phyloP scores from a whole-genome alignment of 2,888 invertebrate genomes.

The Lasioglossum figueresi region DNA sequence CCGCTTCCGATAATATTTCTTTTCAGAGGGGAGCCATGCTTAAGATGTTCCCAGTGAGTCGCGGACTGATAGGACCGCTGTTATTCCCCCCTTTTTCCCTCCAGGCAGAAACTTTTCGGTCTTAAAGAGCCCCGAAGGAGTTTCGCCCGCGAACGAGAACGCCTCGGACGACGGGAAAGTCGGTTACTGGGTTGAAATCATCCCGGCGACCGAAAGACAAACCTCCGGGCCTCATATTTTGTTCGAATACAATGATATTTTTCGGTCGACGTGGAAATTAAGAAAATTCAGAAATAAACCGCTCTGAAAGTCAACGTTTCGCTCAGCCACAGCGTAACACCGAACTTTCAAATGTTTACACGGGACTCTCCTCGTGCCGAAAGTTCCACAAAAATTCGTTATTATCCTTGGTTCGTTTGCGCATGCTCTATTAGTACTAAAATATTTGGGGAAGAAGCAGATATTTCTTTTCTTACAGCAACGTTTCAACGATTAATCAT shows the following conservation, averaged over 20 bases:
- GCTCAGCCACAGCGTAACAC: background rate
- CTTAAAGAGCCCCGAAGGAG: conserved; percentile 55
- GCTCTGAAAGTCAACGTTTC: background rate
- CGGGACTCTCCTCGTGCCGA: background rate
- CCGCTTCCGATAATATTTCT: conserved; percentile 55
- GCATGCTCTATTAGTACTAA: too few species aligned
- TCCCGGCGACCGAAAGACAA: conserved; percentile 60
- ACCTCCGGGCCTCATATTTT: conserved; percentile 12
- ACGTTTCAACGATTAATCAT: too few species aligned
- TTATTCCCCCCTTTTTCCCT: conserved; percentile 56
- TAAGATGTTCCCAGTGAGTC: conserved; percentile 52
- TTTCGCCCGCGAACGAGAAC: conserved; percentile 30
- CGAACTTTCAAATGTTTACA: background rate
- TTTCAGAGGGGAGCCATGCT: conserved; percentile 33
- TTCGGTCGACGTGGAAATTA: background rate
- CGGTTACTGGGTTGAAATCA: conserved; percentile 69
- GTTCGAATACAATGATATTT: background rate
- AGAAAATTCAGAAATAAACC: background rate
- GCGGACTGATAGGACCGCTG: conserved; percentile 51
- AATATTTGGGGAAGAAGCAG: too few species aligned
- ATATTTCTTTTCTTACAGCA: too few species aligned
- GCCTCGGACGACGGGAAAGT: conserved; percentile 56
- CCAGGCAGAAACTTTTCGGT: conserved; percentile 59
- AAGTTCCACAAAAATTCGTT: background rate
- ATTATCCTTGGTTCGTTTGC: too few species aligned